Conservation (phyloP, 2,113 vertebrate species). For the Daboia siamensis region DNA sequence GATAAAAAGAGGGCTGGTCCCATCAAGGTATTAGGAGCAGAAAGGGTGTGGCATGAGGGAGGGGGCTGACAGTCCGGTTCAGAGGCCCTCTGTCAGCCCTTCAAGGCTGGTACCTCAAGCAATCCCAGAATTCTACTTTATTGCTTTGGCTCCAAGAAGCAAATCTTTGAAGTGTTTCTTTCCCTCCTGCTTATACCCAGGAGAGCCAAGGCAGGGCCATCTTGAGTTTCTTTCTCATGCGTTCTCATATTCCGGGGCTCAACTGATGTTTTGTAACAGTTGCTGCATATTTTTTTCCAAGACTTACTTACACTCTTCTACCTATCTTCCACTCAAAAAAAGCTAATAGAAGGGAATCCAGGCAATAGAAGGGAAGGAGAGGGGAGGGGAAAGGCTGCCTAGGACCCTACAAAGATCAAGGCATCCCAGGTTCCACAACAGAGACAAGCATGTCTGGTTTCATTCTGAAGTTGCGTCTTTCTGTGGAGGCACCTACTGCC, state of each 20-base stretch:
- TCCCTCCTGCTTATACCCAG: background rate
- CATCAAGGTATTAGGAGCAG: background rate
- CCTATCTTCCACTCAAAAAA: background rate
- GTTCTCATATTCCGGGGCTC: background rate
- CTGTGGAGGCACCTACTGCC: conserved; percentile 24
- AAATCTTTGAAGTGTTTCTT: background rate
- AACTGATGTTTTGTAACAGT: background rate
- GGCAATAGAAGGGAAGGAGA: conserved; percentile 17
- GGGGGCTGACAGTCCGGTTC: background rate
- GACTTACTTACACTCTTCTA: background rate
- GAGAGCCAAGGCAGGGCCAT: background rate
- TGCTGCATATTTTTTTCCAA: background rate
- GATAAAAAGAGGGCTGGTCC: background rate
- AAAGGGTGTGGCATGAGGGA: background rate
- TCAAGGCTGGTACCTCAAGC: background rate
- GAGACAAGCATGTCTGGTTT: conserved; percentile 21
- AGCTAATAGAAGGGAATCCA: background rate
- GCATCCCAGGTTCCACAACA: conserved; percentile 20
- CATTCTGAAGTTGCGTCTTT: background rate
- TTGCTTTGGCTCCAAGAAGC: background rate
- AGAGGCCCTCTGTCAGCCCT: background rate
- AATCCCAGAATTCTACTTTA: background rate
- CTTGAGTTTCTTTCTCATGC: background rate
- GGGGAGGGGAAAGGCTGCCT: background rate
- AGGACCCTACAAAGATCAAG: conserved; percentile 29